Evolutionary conservation across 2,888 invertebrate genomes (phyloP).

Genomic region (Rhyacophila evoluta): DNA sequence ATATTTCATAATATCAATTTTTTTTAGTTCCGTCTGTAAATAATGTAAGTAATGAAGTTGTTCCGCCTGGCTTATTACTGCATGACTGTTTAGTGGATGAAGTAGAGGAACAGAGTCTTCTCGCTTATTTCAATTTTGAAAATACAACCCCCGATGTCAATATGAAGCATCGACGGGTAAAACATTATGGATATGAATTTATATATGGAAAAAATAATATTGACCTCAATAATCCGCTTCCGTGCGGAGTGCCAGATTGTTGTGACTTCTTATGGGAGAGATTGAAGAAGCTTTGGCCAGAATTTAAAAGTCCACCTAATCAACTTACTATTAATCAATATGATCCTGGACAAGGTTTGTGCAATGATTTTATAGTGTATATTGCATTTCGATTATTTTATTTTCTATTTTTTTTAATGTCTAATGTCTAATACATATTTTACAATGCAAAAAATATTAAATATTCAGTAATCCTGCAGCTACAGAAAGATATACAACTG

Average conservation of each 20-base stretch:
- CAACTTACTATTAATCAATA: constrained; percentile 90
- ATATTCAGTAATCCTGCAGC: too few species aligned
- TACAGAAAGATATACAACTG: too few species aligned
- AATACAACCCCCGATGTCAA: constrained; percentile 59
- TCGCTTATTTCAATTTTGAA: constrained; percentile 72
- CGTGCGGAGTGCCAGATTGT: constrained; percentile 76
- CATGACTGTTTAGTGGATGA: constrained; percentile 78
- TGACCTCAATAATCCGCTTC: constrained; percentile 76
- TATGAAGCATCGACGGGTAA: constrained; percentile 87
- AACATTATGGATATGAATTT: constrained; percentile 94
- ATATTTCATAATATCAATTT: too few species aligned
- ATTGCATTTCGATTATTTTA: too few species aligned
- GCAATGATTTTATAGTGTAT: neutral
- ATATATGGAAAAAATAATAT: constrained; percentile 89
- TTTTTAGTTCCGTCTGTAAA: constrained; percentile 40
- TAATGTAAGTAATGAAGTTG: constrained; percentile 59
- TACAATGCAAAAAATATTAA: too few species aligned
- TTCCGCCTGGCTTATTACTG: constrained; percentile 79
- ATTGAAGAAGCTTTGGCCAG: constrained; percentile 64
- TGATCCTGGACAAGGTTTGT: constrained; percentile 81
- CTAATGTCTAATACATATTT: too few species aligned
- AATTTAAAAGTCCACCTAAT: constrained; percentile 71
- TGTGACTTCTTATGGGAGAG: constrained; percentile 76
- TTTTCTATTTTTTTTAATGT: too few species aligned
- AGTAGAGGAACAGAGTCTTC: constrained; percentile 75